A percentile compares a stretch with the other conserved stretches of the same genome.
These are phyloP conservation scores for Enteromius mattozi DNA, from an alignment of 2,797 vertebrate species.

Conservation along the genomic window DNA sequence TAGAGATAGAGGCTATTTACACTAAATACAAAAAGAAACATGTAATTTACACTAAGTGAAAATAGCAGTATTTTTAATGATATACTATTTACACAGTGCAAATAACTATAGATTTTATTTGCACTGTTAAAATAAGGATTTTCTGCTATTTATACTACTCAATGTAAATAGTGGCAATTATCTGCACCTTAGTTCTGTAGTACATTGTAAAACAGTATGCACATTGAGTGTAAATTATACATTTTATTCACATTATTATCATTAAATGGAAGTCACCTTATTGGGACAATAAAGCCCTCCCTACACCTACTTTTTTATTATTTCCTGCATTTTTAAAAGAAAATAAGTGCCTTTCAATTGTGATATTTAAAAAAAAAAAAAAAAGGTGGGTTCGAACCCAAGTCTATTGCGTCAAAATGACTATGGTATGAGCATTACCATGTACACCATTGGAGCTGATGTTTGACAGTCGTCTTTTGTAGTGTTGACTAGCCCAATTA, in stretches of 20 bases:
- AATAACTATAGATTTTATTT: not conserved
- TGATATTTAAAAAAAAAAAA: not conserved
- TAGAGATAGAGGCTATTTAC: not conserved
- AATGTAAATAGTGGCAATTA: not conserved
- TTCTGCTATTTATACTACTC: not conserved
- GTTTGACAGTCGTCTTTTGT: not conserved
- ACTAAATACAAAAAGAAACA: no score
- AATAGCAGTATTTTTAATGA: not conserved
- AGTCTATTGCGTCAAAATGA: not conserved
- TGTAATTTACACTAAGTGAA: not conserved
- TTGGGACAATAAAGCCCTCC: not conserved
- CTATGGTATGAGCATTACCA: no score
- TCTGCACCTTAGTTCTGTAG: not conserved
- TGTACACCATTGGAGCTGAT: not conserved
- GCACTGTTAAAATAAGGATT: not conserved
- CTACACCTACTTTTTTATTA: not conserved
- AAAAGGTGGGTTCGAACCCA: not conserved
- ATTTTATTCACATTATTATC: not conserved
- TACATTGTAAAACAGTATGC: not conserved
- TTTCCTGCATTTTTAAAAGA: not conserved
- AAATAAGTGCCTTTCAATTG: not conserved
- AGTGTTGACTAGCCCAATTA: not conserved
- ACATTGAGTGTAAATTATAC: not conserved
- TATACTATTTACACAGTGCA: not conserved
- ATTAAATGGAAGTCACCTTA: not conserved